These are phyloP conservation scores for Ditula angustiorana DNA, from an alignment of 2,888 invertebrate genomes.

Conservation along the genomic window DNA sequence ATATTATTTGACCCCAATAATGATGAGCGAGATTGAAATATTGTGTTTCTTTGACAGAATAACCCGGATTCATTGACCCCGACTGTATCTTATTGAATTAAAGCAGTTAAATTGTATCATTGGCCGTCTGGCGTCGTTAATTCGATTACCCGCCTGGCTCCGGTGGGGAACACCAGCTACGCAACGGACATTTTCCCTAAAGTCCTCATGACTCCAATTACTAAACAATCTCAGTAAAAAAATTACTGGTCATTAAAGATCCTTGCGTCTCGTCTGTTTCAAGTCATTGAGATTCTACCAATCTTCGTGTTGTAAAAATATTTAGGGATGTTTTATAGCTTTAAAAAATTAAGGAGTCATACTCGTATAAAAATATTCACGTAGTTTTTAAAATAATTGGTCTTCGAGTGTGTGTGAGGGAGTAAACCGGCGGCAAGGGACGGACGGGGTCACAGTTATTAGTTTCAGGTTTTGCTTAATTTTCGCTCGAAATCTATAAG, in stretches of 20 bases:
- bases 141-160: constrained; percentile 74
- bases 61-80: constrained; percentile 78
- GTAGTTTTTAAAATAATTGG: no score
- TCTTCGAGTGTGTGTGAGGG: no score
- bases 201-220: constrained; percentile 47
- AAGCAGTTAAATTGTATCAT: constrained; percentile 83
- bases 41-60: constrained; percentile 60
- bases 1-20: constrained; percentile 59
- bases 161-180: constrained; percentile 56
- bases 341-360: no score
- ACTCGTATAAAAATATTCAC: no score
- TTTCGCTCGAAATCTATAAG: no score
- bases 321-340: no score
- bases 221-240: constrained; percentile 40
- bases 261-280: constrained; percentile 5
- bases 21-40: constrained; percentile 53
- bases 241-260: constrained; percentile 18
- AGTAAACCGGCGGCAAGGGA: no score
- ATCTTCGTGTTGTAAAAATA: not conserved
- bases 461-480: no score
- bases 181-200: constrained; percentile 54
- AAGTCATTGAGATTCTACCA: not conserved
- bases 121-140: constrained; percentile 73
- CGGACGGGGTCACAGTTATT: no score
- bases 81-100: constrained; percentile 78